phyloP scores from a whole-genome alignment of 2,113 vertebrate species.

The Puma concolor region DNA sequence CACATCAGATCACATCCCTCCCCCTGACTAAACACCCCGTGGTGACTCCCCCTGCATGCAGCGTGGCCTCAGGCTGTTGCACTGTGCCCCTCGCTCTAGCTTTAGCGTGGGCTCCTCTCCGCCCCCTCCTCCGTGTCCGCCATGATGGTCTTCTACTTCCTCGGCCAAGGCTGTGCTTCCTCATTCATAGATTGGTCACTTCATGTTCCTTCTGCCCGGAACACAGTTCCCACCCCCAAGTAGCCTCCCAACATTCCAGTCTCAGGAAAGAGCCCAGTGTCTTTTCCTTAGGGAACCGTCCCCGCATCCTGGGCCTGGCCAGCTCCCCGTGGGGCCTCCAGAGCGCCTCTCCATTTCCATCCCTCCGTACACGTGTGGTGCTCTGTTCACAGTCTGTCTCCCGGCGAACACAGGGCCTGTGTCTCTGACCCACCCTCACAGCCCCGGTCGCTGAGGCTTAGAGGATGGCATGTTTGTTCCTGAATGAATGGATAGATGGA shows the following conservation, averaged over 20 bases:
- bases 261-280: not conserved
- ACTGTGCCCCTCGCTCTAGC: accelerated
- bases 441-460: not conserved
- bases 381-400: not conserved
- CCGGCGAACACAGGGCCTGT: not conserved
- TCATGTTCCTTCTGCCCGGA: not conserved
- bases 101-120: not conserved
- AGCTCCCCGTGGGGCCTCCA: not conserved
- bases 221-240: not conserved
- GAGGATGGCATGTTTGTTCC: not conserved
- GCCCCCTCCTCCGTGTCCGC: not conserved
- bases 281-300: not conserved
- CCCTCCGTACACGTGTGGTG: not conserved
- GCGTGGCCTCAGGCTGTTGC: not conserved
- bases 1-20: not conserved
- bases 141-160: not conserved
- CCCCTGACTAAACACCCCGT: not conserved
- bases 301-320: not conserved
- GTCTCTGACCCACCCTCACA: not conserved
- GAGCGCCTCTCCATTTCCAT: not conserved
- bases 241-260: not conserved
- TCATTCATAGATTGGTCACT: not conserved
- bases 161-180: not conserved
- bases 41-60: accelerated
- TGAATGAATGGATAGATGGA: not conserved